phyloP scores from a whole-genome alignment of 1,140 invertebrate species.

The Leucophenga varia region DNA sequence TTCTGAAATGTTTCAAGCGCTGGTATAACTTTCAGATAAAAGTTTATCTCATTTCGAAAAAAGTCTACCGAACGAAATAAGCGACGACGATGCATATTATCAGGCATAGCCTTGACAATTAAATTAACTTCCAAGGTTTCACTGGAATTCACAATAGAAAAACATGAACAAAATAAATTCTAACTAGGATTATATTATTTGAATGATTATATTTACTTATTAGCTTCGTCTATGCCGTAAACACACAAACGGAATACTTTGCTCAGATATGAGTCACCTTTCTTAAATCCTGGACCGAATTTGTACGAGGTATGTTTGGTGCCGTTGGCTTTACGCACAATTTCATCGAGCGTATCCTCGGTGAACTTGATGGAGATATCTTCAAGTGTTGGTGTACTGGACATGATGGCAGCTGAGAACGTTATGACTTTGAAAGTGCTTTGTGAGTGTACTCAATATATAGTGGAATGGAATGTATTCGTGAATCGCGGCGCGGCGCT shows the following conservation, averaged over 20 bases:
- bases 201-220: constrained; percentile 18
- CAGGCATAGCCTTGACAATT: constrained; percentile 66
- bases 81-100: constrained; percentile 62
- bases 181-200: too few relatives aligned
- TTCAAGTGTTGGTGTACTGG: constrained; percentile 22
- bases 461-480: too few relatives aligned
- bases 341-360: constrained; percentile 55
- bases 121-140: constrained; percentile 42
- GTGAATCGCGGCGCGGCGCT: too few relatives aligned
- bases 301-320: constrained; percentile 56
- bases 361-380: constrained; percentile 56
- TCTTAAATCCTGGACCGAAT: constrained; percentile 59
- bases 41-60: constrained; percentile 68
- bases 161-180: too few relatives aligned
- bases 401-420: constrained; percentile 15
- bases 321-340: constrained; percentile 52
- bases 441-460: too few relatives aligned
- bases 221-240: constrained; percentile 50
- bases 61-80: constrained; percentile 68
- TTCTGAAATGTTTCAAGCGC: constrained; percentile 60
- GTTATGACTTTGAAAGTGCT: too few relatives aligned
- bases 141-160: neutral
- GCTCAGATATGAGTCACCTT: constrained; percentile 70
- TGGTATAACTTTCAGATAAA: constrained; percentile 65
- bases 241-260: constrained; percentile 62